Base-by-base conservation (phyloP, 2,113 vertebrate species). In the Dromaius novaehollandiae region DNA sequence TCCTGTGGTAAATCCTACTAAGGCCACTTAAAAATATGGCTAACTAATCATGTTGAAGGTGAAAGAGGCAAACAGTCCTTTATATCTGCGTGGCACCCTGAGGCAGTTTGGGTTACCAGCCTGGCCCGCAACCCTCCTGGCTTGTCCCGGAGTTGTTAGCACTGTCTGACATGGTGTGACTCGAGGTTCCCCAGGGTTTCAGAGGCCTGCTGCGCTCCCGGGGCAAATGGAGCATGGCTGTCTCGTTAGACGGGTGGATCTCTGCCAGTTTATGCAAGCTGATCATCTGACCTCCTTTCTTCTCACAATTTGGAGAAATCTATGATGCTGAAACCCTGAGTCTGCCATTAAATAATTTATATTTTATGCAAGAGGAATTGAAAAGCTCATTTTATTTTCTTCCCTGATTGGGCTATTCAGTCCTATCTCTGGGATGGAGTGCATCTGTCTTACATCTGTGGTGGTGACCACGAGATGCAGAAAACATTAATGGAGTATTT, bases 391-490 rank as follows among this genome's bases (percentile, higher is more conserved):
- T 32, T 60, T 84, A 64, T 92, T 95, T 90, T 68, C 70, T 51
- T 85, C 81, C 75, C 77, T 97, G 96, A 98, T 97, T 97, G 96
- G 91, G 66, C 96, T 98, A 96, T 97, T 98, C 96, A 97, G 20
- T 51, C 83, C 61, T 84, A 87, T 77, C 93, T 82, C 32, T 94
- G 82, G 86, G 93, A 96, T 86, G 79, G 78, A 58, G 11, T 82
- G 75, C 74, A 90, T 94, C 79, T 94, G 71, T 78, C 88, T 95
- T 96, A 93, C 64, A 93, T 97, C 95, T 98, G 93, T 44, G 74
- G 86, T 90, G 93, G 69, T 92, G 77, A 80, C 93, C 92, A 60
- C 11, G 48, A 87, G 58, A 89, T 42, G 70, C 28, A 17, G 91
- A 73, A 96, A 96, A 84, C 93, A 91, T 95, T 91, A 95, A 96